phyloP scores from a whole-genome alignment of 2,797 vertebrate genomes.

The Amniataba percoides region DNA sequence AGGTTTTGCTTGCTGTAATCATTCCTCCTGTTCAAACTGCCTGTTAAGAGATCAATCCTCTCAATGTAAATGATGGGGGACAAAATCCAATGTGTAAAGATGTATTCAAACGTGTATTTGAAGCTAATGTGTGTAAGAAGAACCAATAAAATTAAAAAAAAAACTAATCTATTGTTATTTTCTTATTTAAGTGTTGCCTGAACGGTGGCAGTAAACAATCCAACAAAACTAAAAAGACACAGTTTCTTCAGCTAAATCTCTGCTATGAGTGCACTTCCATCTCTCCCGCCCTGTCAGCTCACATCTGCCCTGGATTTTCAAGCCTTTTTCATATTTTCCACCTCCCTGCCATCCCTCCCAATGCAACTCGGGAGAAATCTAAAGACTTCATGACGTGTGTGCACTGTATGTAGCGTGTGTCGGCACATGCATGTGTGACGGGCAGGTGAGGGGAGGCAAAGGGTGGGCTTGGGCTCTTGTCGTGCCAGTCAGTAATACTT shows the following conservation, averaged over 20 bases:
- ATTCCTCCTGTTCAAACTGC: neutral
- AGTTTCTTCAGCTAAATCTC: too few relatives aligned
- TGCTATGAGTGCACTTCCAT: conserved; percentile 42
- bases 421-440: conserved; percentile 65
- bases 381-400: conserved; percentile 36
- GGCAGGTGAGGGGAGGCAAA: conserved; percentile 57
- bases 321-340: conserved; percentile 79
- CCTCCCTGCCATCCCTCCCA: conserved; percentile 63
- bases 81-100: neutral
- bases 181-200: neutral
- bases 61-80: neutral
- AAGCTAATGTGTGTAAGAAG: neutral
- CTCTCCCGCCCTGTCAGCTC: conserved; percentile 61
- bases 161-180: too few relatives aligned
- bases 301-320: conserved; percentile 78
- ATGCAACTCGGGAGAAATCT: conserved; percentile 43
- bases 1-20: neutral
- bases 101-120: neutral
- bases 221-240: too few relatives aligned
- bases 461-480: conserved; percentile 52
- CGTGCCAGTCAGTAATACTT: conserved; percentile 75
- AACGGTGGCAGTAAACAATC: neutral
- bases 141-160: too few relatives aligned
- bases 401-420: conserved; percentile 31
- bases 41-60: neutral